Evolutionary conservation across 2,113 vertebrate species (phyloP).

Genomic region (Conger conger): DNA sequence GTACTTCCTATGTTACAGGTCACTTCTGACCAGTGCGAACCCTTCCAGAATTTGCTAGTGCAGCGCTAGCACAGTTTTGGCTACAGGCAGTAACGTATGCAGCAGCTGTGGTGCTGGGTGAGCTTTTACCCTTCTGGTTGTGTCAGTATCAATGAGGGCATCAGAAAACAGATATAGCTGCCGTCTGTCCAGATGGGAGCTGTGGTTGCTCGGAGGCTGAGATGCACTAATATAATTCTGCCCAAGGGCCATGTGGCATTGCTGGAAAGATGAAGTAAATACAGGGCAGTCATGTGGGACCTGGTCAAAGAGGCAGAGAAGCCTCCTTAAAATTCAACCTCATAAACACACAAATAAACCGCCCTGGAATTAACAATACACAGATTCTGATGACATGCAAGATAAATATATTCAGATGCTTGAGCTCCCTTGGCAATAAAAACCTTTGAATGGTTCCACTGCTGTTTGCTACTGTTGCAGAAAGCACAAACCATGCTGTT

Average conservation of each 20-base stretch:
- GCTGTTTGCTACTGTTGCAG: not conserved
- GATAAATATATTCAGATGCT: not conserved
- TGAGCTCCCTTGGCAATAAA: not conserved
- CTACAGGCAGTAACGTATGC: not conserved
- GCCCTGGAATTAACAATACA: not conserved
- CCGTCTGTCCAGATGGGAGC: not conserved
- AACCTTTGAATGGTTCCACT: not conserved
- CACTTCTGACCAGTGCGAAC: not conserved
- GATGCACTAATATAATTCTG: not conserved
- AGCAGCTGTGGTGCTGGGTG: not conserved
- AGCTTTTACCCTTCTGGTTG: not conserved
- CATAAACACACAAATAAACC: not conserved
- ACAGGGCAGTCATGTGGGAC: not conserved
- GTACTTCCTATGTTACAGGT: too few species aligned
- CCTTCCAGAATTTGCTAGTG: not conserved
- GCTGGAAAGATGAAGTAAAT: not conserved
- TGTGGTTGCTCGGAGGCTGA: not conserved
- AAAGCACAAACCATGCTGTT: not conserved
- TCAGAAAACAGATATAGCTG: not conserved
- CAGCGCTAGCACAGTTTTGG: not conserved
- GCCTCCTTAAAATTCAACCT: not conserved
- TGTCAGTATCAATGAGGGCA: not conserved
- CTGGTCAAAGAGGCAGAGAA: not conserved
- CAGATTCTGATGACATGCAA: not conserved
- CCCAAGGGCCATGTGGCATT: not conserved